phyloP scores from a whole-genome alignment of 1,140 invertebrate species.

The Chlorops oryzae region DNA sequence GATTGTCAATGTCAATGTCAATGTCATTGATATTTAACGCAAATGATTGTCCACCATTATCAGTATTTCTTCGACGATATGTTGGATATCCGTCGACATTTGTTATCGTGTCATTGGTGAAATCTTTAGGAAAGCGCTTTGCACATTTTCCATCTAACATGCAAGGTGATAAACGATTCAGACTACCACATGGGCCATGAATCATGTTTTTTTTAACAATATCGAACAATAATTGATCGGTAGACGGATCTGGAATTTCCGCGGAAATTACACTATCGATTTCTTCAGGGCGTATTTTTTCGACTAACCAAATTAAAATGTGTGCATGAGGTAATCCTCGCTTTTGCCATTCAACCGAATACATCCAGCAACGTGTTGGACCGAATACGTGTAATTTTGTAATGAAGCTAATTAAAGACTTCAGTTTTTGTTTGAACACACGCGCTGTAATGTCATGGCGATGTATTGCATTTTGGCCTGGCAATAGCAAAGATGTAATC shows the following conservation, averaged over 20 bases:
- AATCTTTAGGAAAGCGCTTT: constrained; percentile 26
- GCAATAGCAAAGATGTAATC: constrained; percentile 36
- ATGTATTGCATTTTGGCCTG: constrained; percentile 35
- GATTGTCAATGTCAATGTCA: constrained; percentile 15
- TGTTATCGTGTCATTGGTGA: constrained; percentile 24
- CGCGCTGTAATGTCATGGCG: constrained; percentile 39
- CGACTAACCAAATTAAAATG: constrained; percentile 14
- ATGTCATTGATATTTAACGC: constrained; percentile 8
- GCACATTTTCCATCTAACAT: constrained; percentile 34
- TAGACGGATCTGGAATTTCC: constrained; percentile 51
- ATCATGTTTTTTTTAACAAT: constrained; percentile 47
- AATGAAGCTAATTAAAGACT: constrained; percentile 43
- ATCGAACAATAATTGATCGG: constrained; percentile 38
- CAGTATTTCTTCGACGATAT: constrained; percentile 14
- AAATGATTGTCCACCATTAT: constrained; percentile 15
- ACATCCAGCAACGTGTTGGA: constrained; percentile 36
- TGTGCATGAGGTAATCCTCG: constrained; percentile 27
- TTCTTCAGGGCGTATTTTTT: constrained; percentile 27
- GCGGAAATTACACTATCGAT: constrained; percentile 51
- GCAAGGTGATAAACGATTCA: constrained; percentile 30
- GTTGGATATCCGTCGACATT: constrained; percentile 46
- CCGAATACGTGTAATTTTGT: constrained; percentile 29
- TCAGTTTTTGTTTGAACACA: constrained; percentile 51
- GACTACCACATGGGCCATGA: constrained; percentile 51
- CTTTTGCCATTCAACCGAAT: constrained; percentile 48